These are phyloP conservation scores for Hypomecis atomaria DNA, from an alignment of 2,888 invertebrate species.

Conservation along the genomic window DNA sequence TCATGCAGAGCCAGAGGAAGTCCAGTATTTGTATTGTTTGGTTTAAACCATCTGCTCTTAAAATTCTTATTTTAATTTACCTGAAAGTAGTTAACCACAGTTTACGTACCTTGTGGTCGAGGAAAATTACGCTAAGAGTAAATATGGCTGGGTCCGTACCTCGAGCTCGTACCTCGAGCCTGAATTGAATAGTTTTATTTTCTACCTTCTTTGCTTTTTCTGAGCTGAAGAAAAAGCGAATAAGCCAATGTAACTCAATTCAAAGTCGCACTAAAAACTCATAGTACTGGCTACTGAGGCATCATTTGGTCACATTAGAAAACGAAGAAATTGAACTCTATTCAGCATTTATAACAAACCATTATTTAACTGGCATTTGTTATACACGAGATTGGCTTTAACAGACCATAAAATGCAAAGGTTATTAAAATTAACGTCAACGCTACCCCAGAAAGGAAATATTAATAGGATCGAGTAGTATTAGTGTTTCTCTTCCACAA, in stretches of 20 bases:
- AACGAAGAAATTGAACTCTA: not conserved
- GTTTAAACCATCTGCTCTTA: constrained; percentile 21
- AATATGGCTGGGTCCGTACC: not conserved
- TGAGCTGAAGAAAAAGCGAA: no score
- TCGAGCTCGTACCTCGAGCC: no score
- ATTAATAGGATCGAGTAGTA: constrained; percentile 30
- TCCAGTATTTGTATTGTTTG: constrained; percentile 23
- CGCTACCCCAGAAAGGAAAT: constrained; percentile 5
- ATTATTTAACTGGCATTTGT: not conserved
- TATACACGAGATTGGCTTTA: not conserved
- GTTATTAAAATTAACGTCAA: constrained; percentile 22
- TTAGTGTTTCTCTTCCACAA: constrained; percentile 22
- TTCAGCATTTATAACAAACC: not conserved
- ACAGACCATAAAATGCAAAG: constrained; percentile 7
- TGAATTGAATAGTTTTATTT: no score
- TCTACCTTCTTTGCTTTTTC: no score
- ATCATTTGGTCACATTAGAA: constrained; percentile 9
- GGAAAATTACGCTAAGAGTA: constrained; percentile 6
- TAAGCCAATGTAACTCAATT: no score
- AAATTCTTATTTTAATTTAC: constrained; percentile 2
- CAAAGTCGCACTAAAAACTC: no score
- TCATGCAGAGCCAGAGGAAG: constrained; percentile 32
- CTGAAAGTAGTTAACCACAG: constrained; percentile 9
- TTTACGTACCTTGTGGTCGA: constrained; percentile 8
- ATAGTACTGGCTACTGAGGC: not conserved